Conservation (phyloP, 2,113 vertebrate genomes). For the Perognathus longimembris region DNA sequence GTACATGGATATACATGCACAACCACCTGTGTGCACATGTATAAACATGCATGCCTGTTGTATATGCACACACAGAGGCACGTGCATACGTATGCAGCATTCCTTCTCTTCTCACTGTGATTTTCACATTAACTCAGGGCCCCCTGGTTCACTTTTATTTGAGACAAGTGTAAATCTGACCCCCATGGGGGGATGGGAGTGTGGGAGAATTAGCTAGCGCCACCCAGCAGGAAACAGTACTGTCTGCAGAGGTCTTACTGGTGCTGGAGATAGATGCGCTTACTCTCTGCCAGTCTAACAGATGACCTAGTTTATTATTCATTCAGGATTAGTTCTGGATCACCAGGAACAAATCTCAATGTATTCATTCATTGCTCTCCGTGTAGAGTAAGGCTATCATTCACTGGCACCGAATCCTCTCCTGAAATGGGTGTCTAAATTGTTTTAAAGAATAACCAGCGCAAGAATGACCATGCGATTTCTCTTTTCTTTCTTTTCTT, state of each 20-base stretch:
- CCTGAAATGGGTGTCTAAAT: neutral
- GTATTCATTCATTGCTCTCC: neutral
- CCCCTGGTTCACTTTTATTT: neutral
- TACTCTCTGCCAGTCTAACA: neutral
- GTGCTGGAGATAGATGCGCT: neutral
- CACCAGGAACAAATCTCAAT: neutral
- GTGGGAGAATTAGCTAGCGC: conserved; percentile 20
- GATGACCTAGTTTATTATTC: neutral
- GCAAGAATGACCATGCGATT: conserved; percentile 16
- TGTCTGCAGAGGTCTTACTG: neutral
- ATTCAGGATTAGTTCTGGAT: neutral
- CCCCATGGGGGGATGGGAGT: neutral
- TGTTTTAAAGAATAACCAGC: conserved; percentile 62
- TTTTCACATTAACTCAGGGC: conserved; percentile 54
- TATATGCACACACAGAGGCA: neutral
- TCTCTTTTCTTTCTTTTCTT: too few species aligned
- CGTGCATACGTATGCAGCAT: neutral
- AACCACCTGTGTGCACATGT: too few species aligned
- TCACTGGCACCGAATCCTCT: neutral
- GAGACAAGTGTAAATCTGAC: neutral
- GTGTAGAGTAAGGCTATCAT: conserved; percentile 8
- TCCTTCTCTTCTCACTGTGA: neutral
- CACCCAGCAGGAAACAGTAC: neutral
- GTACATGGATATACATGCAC: neutral
- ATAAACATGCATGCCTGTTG: too few species aligned